These are phyloP conservation scores for Metacarcinus magister DNA, from an alignment of 2,888 invertebrate species.

Conservation along the genomic window DNA sequence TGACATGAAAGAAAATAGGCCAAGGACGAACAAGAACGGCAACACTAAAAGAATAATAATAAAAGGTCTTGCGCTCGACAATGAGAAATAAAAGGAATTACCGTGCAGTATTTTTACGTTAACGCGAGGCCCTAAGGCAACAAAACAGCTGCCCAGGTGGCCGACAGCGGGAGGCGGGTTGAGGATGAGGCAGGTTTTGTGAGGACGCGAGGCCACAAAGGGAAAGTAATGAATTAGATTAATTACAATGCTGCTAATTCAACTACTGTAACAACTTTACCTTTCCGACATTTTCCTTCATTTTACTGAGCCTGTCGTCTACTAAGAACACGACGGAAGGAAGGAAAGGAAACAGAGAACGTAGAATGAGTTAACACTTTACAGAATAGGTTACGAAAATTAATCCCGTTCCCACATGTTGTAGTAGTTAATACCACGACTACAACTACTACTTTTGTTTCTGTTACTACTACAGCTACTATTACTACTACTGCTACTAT, in stretches of 20 bases:
- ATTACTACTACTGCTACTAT: not conserved
- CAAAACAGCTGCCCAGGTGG: not conserved
- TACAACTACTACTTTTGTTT: not conserved
- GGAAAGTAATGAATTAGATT: slow-evolving; percentile 10
- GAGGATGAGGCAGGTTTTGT: not conserved
- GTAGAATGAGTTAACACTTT: not conserved
- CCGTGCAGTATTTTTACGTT: not conserved
- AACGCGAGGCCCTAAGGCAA: not conserved
- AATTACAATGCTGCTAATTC: not conserved
- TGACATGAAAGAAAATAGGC: not conserved
- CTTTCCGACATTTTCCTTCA: not conserved
- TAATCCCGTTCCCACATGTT: not conserved
- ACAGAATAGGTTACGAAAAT: not conserved
- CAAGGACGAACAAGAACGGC: not conserved
- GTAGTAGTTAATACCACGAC: not conserved
- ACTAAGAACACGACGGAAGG: not conserved
- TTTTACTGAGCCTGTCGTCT: not conserved
- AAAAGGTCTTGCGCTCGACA: not conserved
- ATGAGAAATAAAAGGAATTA: not conserved
- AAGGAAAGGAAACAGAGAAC: not conserved
- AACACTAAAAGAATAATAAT: not conserved
- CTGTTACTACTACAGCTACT: not conserved
- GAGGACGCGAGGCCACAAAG: not conserved
- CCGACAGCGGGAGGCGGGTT: not conserved
- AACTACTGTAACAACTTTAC: slow-evolving; percentile 19